A percentile compares a stretch with the other conserved stretches of the same genome.
phyloP scores from a whole-genome alignment of 2,113 vertebrate genomes.

The Orientallactaga bullata region DNA sequence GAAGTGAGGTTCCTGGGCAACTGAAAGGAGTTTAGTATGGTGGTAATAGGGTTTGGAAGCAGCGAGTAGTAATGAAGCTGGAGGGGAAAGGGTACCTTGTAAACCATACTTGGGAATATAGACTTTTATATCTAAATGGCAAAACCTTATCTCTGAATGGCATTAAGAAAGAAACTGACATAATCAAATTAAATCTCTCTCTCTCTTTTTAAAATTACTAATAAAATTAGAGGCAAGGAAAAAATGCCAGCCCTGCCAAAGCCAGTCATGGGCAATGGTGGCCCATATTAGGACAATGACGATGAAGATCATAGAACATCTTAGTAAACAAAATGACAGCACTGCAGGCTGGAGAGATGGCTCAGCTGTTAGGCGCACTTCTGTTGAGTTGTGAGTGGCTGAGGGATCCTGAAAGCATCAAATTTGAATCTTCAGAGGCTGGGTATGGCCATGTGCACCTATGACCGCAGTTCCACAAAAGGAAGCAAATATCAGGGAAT shows the following conservation, averaged over 20 bases:
- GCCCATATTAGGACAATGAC: too few species aligned
- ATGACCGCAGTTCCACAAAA: too few species aligned
- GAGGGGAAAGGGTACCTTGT: background rate
- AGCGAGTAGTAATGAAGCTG: background rate
- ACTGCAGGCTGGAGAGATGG: too few species aligned
- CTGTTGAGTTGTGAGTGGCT: too few species aligned
- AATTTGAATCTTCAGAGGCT: too few species aligned
- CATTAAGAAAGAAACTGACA: background rate
- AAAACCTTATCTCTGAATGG: background rate
- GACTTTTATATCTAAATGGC: background rate
- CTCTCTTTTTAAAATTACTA: background rate
- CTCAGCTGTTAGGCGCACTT: too few species aligned
- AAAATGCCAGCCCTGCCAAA: background rate
- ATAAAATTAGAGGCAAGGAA: background rate
- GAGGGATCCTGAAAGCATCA: too few species aligned
- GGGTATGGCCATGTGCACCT: too few species aligned
- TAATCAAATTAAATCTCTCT: background rate
- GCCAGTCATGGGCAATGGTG: background rate
- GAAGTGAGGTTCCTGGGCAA: background rate
- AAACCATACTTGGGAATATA: background rate
- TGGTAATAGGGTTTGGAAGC: background rate
- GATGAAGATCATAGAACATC: background rate
- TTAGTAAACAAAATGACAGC: background rate
- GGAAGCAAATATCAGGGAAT: too few species aligned
- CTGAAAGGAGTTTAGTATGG: fast-evolving